phyloP scores from a whole-genome alignment of 2,888 invertebrate species.

The Yponomeuta malinellus region DNA sequence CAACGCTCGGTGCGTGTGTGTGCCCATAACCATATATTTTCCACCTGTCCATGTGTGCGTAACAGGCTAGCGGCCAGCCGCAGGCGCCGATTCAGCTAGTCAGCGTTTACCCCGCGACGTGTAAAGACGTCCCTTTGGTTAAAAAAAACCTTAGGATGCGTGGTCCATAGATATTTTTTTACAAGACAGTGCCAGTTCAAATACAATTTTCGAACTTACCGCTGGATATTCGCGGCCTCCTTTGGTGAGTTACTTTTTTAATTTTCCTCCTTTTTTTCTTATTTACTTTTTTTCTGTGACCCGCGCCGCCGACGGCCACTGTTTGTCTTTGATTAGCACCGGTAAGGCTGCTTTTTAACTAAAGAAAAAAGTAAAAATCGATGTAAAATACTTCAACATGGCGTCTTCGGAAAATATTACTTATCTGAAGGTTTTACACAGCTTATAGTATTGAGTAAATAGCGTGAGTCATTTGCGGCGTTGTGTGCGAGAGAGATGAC shows the following conservation, averaged over 20 bases:
- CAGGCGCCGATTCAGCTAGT: constrained; percentile 64
- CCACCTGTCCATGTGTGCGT: constrained; percentile 1
- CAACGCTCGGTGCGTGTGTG: constrained; percentile 32
- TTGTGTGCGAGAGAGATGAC: constrained; percentile 11
- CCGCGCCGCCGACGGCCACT: constrained; percentile 16
- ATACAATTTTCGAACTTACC: constrained; percentile 51
- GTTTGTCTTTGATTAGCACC: constrained; percentile 52
- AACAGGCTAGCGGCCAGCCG: constrained; percentile 28
- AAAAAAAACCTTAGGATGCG: constrained; percentile 15
- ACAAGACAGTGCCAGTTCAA: constrained; percentile 49
- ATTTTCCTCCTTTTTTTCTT: constrained; percentile 37
- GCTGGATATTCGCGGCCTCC: constrained; percentile 52
- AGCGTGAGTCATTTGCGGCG: not conserved
- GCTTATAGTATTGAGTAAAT: not conserved
- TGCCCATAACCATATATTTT: constrained; percentile 33
- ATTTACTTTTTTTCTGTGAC: constrained; percentile 21
- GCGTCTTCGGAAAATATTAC: constrained; percentile 24
- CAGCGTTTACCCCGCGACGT: constrained; percentile 34
- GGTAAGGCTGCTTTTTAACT: constrained; percentile 29
- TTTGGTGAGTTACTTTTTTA: constrained; percentile 34
- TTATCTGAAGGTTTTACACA: constrained; percentile 7
- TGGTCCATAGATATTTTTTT: constrained; percentile 26
- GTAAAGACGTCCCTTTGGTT: constrained; percentile 34
- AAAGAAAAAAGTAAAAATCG: constrained; percentile 19
- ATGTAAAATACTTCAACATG: constrained; percentile 19